Conservation (phyloP, 2,113 vertebrate species). For the Shinisaurus crocodilurus region DNA sequence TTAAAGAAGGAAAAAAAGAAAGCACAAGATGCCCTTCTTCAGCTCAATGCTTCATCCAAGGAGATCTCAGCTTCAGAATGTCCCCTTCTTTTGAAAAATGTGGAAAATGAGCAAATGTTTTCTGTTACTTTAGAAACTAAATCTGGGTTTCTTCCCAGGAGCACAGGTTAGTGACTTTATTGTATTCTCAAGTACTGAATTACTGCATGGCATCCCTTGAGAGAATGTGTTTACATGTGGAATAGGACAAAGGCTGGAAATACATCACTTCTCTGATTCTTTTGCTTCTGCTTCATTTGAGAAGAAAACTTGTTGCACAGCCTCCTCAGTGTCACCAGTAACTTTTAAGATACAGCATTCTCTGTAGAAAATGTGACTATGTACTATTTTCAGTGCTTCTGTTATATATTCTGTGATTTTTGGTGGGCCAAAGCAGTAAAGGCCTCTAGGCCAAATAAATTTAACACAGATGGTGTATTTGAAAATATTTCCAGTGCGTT, state of each 20-base stretch:
- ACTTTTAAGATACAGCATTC: background rate
- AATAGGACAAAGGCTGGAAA: background rate
- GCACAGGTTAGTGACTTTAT: conserved; percentile 71
- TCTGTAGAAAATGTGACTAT: background rate
- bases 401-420: too few relatives aligned
- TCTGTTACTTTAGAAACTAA: background rate
- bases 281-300: conserved; percentile 10
- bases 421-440: background rate
- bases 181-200: background rate
- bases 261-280: fast-evolving
- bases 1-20: conserved; percentile 91
- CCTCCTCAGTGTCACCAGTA: background rate
- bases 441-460: background rate
- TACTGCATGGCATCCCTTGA: background rate
- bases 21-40: conserved; percentile 72
- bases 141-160: conserved; percentile 48
- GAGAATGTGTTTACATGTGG: background rate
- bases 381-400: background rate
- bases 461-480: background rate
- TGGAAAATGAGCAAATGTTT: conserved; percentile 9
- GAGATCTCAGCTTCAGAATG: conserved; percentile 25
- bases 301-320: conserved; percentile 4
- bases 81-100: conserved; percentile 1
- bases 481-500: background rate
- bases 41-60: conserved; percentile 49